Conservation (phyloP, 1,140 invertebrate genomes). For the Hypsibius dujardini region DNA sequence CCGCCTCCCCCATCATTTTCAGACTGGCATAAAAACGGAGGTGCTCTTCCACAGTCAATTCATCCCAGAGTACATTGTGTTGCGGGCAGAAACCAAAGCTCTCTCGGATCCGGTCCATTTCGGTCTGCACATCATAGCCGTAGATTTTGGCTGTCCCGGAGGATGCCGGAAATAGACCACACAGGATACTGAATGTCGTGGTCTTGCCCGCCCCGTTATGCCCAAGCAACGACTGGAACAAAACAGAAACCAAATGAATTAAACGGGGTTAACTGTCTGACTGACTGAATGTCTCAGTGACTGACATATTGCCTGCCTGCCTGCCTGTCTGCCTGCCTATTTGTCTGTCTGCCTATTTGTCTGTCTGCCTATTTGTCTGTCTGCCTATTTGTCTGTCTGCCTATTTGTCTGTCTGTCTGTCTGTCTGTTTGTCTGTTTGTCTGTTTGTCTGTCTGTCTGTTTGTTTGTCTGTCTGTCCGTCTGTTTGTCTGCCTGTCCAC, state of each 20-base stretch:
- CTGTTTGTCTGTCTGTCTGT: too few species aligned
- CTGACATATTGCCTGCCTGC: too few species aligned
- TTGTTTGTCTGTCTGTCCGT: too few species aligned
- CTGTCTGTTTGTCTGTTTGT: too few species aligned
- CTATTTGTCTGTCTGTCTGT: too few species aligned
- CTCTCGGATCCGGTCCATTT: slow-evolving; percentile 40
- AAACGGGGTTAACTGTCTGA: slow-evolving; percentile 12
- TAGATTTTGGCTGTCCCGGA: slow-evolving; percentile 42
- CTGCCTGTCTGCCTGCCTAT: too few species aligned
- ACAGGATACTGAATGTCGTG: slow-evolving; percentile 48
- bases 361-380: too few species aligned
- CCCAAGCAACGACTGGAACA: slow-evolving; percentile 38
- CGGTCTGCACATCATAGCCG: slow-evolving; percentile 39
- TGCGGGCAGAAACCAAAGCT: slow-evolving; percentile 47
- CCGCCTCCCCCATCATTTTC: slow-evolving; percentile 32
- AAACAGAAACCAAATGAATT: slow-evolving; percentile 24
- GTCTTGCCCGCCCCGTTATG: slow-evolving; percentile 47
- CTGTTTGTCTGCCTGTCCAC: too few species aligned
- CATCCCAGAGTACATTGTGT: slow-evolving; percentile 46
- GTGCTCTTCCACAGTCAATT: slow-evolving; percentile 39
- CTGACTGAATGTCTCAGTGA: too few species aligned
- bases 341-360: too few species aligned
- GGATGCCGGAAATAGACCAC: slow-evolving; percentile 46
- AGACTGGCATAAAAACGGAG: slow-evolving; percentile 39
- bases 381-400: too few species aligned